A percentile compares a stretch with the other conserved stretches of the same genome.
Conservation (phyloP, 2,113 vertebrate genomes). For the Hepsetus odoe region DNA sequence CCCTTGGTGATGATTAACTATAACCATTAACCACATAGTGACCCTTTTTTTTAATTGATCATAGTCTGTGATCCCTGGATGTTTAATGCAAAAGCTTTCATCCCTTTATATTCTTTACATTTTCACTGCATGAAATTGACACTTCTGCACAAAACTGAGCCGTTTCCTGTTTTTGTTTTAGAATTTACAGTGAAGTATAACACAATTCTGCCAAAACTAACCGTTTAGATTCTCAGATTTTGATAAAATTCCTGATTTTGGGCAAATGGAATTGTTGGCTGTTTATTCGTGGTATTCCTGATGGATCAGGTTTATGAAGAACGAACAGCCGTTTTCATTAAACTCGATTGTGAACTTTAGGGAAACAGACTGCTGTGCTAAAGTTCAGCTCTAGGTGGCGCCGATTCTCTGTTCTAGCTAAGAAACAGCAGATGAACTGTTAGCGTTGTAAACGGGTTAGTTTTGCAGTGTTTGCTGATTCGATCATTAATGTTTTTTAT, state of each 20-base stretch:
- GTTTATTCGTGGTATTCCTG: not conserved
- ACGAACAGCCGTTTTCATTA: not conserved
- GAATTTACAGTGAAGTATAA: too few species aligned
- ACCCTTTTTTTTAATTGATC: not conserved
- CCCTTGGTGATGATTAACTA: not conserved
- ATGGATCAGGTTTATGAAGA: conserved; percentile 6
- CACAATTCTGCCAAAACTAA: too few species aligned
- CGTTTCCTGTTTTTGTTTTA: too few species aligned
- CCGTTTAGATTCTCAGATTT: too few species aligned
- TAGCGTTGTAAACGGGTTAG: too few species aligned
- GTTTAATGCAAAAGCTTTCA: not conserved
- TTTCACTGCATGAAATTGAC: too few species aligned
- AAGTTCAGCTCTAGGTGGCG: conserved; percentile 52
- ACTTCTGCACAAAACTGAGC: too few species aligned
- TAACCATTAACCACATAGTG: not conserved
- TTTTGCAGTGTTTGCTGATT: not conserved
- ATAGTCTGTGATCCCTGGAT: not conserved
- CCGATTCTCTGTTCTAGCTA: conserved; percentile 54
- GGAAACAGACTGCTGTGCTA: not conserved
- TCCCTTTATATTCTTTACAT: not conserved
- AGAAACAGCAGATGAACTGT: not conserved
- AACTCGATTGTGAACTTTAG: conserved; percentile 8
- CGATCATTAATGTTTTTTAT: conserved; percentile 18
- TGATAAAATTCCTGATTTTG: not conserved
- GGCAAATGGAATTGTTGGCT: not conserved